Base-by-base conservation (phyloP, 2,888 invertebrate species). In the Adelognathus sp. region DNA sequence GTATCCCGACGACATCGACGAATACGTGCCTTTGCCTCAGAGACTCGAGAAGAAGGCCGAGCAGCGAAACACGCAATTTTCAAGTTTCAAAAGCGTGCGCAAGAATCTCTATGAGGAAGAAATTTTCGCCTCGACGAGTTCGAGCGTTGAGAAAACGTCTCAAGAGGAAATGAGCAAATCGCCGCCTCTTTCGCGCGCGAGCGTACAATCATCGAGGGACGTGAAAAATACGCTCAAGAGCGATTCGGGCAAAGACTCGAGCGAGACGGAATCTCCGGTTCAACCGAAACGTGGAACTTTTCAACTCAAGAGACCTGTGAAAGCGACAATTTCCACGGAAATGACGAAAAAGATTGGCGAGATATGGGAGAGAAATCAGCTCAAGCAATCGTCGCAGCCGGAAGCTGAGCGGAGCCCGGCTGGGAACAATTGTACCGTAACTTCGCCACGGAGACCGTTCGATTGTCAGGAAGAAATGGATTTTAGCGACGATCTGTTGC, bases 231-330 rank as follows among this genome's bases (percentile, higher is more conserved):
- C 31, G 16, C 16, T 7, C 11, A 76, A 72, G 5, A 31, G 9
- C 7, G 41, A 72, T 11, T 21, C 50, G 4, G 33, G 0, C 4
- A 73, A 69, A 33, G 63, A 77, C 36, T 41, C 56, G 14, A 14
- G 16, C 11, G 75, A 69, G 5, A 27, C 29, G 29, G 70, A 80
- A 36, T 75, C 74, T 14, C 31, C 76, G 27, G 31, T 33, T 24
- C 69, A 69, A 71, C 56, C 64, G 0, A 87, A 84, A 29, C 88
- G 85, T 29, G 82, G 84, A n/a, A 76, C 79, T 27, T 91, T 91
- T 64, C 86, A 89, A 64, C 76, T 90, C 7, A 90, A 90, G 70
- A 84, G 87, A 44, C 91, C 91, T 3, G 82, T 90, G 1, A 88
- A 88, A 76, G 88, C 89, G 9, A 85, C 84, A 9, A 79, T 90